phyloP scores from a whole-genome alignment of 2,888 invertebrate genomes.

The Rhagonycha fulva region DNA sequence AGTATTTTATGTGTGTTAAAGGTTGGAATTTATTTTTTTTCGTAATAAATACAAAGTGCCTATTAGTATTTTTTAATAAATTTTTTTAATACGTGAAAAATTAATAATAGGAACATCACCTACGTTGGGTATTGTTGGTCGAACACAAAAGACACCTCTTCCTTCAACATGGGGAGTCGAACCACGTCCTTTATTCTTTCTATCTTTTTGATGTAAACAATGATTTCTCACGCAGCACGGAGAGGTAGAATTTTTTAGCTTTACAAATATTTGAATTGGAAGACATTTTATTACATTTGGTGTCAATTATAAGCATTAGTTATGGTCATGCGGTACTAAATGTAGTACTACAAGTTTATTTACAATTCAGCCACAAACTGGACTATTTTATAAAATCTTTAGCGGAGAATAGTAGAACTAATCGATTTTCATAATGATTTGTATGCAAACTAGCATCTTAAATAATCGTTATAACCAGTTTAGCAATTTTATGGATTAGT shows the following conservation, averaged over 20 bases:
- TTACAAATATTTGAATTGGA: slow-evolving; percentile 37
- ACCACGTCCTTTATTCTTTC: slow-evolving; percentile 33
- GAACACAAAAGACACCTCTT: slow-evolving; percentile 29
- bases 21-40: background rate
- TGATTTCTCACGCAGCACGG: slow-evolving; percentile 22
- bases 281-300: slow-evolving; percentile 32
- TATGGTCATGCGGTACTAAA: slow-evolving; percentile 34
- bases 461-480: slow-evolving; percentile 24
- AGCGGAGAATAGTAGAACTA: slow-evolving; percentile 12
- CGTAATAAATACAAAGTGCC: background rate
- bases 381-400: background rate
- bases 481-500: slow-evolving; percentile 17
- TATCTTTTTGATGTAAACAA: slow-evolving; percentile 33
- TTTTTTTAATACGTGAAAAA: slow-evolving; percentile 9
- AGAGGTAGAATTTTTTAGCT: slow-evolving; percentile 19
- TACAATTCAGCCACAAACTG: slow-evolving; percentile 10
- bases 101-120: slow-evolving; percentile 34
- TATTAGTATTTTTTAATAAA: background rate
- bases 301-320: slow-evolving; percentile 38
- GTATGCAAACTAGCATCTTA: slow-evolving; percentile 14
- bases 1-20: background rate
- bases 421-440: slow-evolving; percentile 23
- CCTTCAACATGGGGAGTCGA: slow-evolving; percentile 35
- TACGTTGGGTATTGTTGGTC: slow-evolving; percentile 32
- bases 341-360: slow-evolving; percentile 23